phyloP scores from a whole-genome alignment of 2,113 vertebrate genomes.

The Pomatorhinus ruficollis region DNA sequence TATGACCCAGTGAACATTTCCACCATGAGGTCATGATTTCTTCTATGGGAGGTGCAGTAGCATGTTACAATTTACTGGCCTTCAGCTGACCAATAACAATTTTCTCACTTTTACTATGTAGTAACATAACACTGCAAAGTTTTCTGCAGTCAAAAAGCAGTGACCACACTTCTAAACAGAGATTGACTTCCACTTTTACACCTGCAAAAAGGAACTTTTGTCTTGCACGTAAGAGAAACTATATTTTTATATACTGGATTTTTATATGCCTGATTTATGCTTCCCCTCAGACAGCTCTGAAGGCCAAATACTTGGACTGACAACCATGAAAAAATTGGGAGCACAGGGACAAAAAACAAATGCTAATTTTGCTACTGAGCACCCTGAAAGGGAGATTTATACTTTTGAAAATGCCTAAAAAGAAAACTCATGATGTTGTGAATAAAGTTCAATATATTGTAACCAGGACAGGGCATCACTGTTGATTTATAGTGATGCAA shows the following conservation, averaged over 20 bases:
- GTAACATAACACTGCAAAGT: background rate
- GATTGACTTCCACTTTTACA: background rate
- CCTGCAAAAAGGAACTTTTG: background rate
- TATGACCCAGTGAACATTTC: slow-evolving; percentile 39
- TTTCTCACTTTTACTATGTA: background rate
- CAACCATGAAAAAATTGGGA: slow-evolving; percentile 60
- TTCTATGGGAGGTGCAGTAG: background rate
- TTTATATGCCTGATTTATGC: slow-evolving; percentile 38
- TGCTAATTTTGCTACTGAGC: slow-evolving; percentile 48
- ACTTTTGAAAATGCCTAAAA: slow-evolving; percentile 51
- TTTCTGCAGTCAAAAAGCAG: background rate
- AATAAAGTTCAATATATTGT: slow-evolving; percentile 38
- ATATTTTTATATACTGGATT: background rate
- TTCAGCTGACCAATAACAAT: background rate
- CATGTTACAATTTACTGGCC: background rate
- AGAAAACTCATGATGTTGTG: slow-evolving; percentile 25
- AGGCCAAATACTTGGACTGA: slow-evolving; percentile 45
- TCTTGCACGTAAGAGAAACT: background rate
- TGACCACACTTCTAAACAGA: background rate
- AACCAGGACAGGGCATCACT: background rate
- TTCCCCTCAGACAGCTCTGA: background rate
- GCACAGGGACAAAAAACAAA: slow-evolving; percentile 55
- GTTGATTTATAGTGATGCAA: slow-evolving; percentile 36
- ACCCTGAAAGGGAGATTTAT: slow-evolving; percentile 53
- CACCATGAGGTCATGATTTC: slow-evolving; percentile 35